Base-by-base conservation (phyloP, 2,888 invertebrate species). In the Dioctria rufipes region DNA sequence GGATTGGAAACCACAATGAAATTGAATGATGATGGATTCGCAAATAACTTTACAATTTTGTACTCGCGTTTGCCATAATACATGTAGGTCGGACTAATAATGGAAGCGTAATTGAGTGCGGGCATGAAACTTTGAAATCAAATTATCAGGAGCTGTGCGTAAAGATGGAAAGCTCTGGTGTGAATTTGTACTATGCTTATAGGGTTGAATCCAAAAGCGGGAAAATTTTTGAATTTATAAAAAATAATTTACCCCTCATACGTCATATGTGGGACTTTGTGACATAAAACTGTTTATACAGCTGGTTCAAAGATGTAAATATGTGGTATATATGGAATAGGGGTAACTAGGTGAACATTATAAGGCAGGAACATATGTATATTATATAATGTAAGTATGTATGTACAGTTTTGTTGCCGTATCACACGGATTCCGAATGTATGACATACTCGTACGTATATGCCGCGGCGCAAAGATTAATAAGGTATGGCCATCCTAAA, bases 121-220 rank as follows among this genome's bases (percentile, higher is more conserved):
- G 75, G 75, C 11, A 61, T 43, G 61, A 60, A 75, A 75, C 60
- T 75, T 75, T 75, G 60, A 75, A 75, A 75, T 75, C 60, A 13
- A 75, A 43, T 75, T 75, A 75, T 39, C 25, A 60, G n/a, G 60
- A 60, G 60, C 25, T 60, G 60, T 60, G 60, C 60, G 60, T 25
- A 25, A 25, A 25, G 25, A 25, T 25, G 25, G 60, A 60, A 75
- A 75, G 60, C 40, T 58, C 71, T 58, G 58, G 60, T 51, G 75
- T 75, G 49, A 58, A 43, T 8, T 42, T 46, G 4, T 13, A 37
- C 61, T 6, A 67, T 13, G 25, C 9, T 39, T 42, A 42, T 11
- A 3, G 42, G 42, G 43, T 43, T n/a, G 67, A 25, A 67, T 43
- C 25, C 4, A 9, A 0, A 58, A 25, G 58, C 11, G 58, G 11